Percentiles rank a stretch among this genome's conserved stretches.
Conservation (phyloP, 2,888 invertebrate genomes). For the Lepeophtheirus nordmannii region DNA sequence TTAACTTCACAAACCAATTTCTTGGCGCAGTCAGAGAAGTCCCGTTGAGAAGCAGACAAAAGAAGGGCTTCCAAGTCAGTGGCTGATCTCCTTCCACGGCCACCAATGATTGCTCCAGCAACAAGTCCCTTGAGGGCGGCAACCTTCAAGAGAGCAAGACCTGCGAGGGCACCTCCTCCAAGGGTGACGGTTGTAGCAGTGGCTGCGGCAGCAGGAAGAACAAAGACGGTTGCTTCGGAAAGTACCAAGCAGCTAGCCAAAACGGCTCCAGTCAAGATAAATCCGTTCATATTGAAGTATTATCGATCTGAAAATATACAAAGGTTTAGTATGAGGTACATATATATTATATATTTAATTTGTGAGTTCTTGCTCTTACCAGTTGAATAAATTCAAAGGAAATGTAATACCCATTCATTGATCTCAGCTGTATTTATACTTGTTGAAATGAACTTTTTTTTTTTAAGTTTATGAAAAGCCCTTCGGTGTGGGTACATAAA, state of each 20-base stretch:
- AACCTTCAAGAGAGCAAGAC: not conserved
- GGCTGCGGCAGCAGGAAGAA: not conserved
- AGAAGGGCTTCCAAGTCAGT: not conserved
- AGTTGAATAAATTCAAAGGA: not conserved
- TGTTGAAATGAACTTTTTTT: too few species aligned
- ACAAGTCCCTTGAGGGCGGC: not conserved
- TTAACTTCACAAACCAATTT: conserved; percentile 15
- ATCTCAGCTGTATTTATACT: too few species aligned
- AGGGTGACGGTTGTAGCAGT: not conserved
- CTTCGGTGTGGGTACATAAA: too few species aligned
- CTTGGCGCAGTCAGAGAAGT: conserved; percentile 20
- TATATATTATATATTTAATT: not conserved
- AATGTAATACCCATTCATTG: not conserved
- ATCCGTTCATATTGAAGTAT: not conserved
- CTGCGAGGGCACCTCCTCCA: not conserved
- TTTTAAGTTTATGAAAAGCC: too few species aligned
- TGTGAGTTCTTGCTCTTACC: not conserved
- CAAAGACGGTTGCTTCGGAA: not conserved
- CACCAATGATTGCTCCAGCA: not conserved
- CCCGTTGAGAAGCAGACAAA: not conserved
- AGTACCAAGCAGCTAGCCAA: not conserved
- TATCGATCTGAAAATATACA: not conserved
- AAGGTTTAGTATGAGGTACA: not conserved
- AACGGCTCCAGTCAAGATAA: conserved; percentile 3
- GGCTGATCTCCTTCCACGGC: not conserved